These are phyloP conservation scores for Lytechinus variegatus DNA, from an alignment of 35 echinoderm and acorn worm genomes.

Conservation along the genomic window DNA sequence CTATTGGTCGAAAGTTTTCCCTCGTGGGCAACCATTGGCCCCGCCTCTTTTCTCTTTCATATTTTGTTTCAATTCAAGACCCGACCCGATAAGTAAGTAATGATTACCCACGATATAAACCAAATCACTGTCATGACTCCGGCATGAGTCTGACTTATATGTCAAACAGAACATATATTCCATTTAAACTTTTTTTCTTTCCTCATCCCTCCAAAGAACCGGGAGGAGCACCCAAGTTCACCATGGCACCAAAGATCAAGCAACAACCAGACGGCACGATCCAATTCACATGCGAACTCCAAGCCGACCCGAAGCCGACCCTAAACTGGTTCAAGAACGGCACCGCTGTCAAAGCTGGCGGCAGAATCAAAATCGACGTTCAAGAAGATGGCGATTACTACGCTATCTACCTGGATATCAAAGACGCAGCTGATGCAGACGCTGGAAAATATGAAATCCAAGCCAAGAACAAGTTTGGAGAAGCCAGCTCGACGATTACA, in stretches of 20 bases:
- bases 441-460: conserved; percentile 85
- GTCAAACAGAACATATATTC: too few relatives aligned
- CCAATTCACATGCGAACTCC: conserved; percentile 84
- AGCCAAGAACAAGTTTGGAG: conserved; percentile 85
- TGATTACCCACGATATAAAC: too few relatives aligned
- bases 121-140: too few relatives aligned
- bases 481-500: conserved; percentile 88
- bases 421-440: conserved; percentile 70
- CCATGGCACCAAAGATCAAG: conserved; percentile 81
- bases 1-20: too few relatives aligned
- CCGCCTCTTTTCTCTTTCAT: too few relatives aligned
- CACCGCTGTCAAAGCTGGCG: conserved; percentile 58
- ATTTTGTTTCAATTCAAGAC: too few relatives aligned
- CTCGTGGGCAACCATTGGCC: too few relatives aligned
- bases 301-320: conserved; percentile 80
- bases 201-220: conserved; percentile 31
- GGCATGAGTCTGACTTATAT: too few relatives aligned
- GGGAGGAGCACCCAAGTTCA: conserved; percentile 81
- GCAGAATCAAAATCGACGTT: conserved; percentile 69
- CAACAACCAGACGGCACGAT: conserved; percentile 80
- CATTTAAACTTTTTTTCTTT: too few relatives aligned
- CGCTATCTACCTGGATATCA: conserved; percentile 65
- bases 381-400: conserved; percentile 68
- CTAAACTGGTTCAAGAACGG: conserved; percentile 83
- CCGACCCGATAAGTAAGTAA: too few relatives aligned